Evolutionary conservation across 2,888 invertebrate genomes (phyloP).

Genomic region (Sphaerophoria taeniata): DNA sequence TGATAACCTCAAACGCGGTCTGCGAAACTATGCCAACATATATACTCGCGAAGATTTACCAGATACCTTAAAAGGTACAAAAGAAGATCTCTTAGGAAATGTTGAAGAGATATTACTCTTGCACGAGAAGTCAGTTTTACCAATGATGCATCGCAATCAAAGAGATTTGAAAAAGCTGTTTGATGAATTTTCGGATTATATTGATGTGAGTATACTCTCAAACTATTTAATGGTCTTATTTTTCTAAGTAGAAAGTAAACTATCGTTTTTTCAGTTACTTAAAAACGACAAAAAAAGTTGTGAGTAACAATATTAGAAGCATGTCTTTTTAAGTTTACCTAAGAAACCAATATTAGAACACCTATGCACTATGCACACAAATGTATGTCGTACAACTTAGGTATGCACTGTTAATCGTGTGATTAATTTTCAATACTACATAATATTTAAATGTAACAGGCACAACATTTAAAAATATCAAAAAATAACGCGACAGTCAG

Average conservation of each 20-base stretch:
- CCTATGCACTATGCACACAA: too few species aligned
- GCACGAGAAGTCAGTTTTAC: conserved; percentile 84
- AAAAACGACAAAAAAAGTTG: background rate
- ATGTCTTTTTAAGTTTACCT: too few species aligned
- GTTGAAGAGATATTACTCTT: conserved; percentile 95
- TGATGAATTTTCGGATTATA: conserved; percentile 80
- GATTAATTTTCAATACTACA: too few species aligned
- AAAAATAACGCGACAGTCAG: too few species aligned
- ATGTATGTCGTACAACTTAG: too few species aligned
- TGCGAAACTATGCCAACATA: conserved; percentile 79
- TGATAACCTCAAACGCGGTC: conserved; percentile 79
- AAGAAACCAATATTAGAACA: too few species aligned
- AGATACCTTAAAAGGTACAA: conserved; percentile 77
- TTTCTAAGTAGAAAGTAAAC: too few species aligned
- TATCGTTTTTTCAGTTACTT: background rate
- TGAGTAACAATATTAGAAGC: too few species aligned
- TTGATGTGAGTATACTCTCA: conserved; percentile 78
- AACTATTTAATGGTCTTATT: too few species aligned
- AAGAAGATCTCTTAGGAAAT: conserved; percentile 90
- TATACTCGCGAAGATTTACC: conserved; percentile 78
- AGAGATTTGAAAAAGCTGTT: conserved; percentile 81
- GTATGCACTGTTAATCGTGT: too few species aligned
- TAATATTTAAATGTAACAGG: too few species aligned
- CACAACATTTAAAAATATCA: too few species aligned
- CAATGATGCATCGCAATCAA: conserved; percentile 80